Percentiles rank a stretch among this genome's conserved stretches.
Conservation (phyloP, 2,113 vertebrate species). For the Dissostichus mawsoni region DNA sequence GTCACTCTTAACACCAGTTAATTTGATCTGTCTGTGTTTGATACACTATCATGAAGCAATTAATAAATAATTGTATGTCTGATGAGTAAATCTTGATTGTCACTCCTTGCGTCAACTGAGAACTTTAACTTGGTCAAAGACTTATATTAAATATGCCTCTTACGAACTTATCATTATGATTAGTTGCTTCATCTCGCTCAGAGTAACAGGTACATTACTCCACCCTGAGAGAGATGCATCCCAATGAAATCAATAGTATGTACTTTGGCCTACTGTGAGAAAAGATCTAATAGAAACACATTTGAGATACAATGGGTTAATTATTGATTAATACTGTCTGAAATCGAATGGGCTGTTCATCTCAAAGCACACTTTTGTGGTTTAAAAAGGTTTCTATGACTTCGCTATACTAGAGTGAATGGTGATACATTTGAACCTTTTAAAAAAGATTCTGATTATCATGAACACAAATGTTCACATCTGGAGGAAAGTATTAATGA, state of each 20-base stretch:
- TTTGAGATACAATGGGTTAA: not conserved
- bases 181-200: not conserved
- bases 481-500: not conserved
- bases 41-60: slow-evolving; percentile 14
- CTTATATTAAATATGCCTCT: not conserved
- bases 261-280: not conserved
- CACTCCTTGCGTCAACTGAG: slow-evolving; percentile 1
- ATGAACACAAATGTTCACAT: not conserved
- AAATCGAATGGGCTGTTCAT: not conserved
- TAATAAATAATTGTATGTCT: slow-evolving; percentile 15
- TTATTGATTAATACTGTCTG: not conserved
- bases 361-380: not conserved
- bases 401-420: not conserved
- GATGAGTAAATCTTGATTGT: not conserved
- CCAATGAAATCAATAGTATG: not conserved
- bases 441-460: not conserved
- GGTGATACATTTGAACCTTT: not conserved
- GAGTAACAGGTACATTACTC: not conserved
- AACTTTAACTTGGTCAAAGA: not conserved
- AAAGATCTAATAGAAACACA: not conserved
- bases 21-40: slow-evolving; percentile 6
- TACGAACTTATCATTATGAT: not conserved
- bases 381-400: not conserved
- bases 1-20: not conserved
- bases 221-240: not conserved